Conservation (phyloP, 2,888 invertebrate genomes). For the Oscheius sp. region DNA sequence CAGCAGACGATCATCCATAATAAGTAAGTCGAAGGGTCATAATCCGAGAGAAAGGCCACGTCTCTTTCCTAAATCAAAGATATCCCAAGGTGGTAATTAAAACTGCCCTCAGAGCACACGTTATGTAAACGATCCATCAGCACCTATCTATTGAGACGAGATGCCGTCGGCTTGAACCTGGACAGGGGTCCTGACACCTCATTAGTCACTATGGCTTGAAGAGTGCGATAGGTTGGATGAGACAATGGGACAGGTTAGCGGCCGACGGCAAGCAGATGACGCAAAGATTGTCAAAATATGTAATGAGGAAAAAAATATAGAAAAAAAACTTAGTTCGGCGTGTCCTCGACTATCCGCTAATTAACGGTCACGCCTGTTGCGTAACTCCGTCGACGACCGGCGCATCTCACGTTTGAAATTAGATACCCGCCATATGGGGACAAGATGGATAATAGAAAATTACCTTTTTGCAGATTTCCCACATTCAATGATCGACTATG, state of each 20-base stretch:
- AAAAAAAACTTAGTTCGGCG: background rate
- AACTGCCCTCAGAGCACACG: slow-evolving; percentile 12
- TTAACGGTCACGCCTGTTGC: background rate
- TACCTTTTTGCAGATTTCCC: slow-evolving; percentile 20
- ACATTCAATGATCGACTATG: slow-evolving; percentile 23
- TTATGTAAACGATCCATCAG: slow-evolving; percentile 20
- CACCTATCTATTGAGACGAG: slow-evolving; percentile 15
- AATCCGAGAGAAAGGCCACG: background rate
- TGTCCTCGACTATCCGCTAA: background rate
- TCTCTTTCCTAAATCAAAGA: too few relatives aligned
- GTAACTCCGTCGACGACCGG: slow-evolving; percentile 20
- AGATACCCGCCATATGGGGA: background rate
- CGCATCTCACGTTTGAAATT: slow-evolving; percentile 19
- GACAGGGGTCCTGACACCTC: slow-evolving; percentile 22
- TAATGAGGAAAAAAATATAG: background rate
- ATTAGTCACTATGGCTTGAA: slow-evolving; percentile 12
- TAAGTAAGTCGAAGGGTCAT: slow-evolving; percentile 9
- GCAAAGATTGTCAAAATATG: background rate
- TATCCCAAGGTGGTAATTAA: too few relatives aligned
- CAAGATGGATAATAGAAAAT: background rate
- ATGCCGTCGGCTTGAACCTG: slow-evolving; percentile 3
- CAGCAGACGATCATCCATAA: slow-evolving; percentile 14
- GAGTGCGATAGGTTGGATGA: background rate
- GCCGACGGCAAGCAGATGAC: slow-evolving; percentile 4
- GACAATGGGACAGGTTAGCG: background rate